Conservation (phyloP, 2,113 vertebrate genomes). For the Pterocles orientalis region DNA sequence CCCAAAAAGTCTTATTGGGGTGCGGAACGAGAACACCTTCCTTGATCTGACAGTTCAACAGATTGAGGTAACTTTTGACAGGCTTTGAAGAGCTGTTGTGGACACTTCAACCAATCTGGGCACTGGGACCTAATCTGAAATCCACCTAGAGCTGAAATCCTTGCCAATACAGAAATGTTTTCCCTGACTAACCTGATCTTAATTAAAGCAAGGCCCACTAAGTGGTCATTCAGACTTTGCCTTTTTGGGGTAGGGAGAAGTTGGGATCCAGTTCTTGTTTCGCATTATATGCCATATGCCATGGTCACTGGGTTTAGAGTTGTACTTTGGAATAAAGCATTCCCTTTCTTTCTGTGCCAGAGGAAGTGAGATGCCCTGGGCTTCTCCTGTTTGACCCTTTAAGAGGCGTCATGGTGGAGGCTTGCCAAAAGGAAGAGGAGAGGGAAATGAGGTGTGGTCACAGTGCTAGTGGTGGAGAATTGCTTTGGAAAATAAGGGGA, state of each 20-base stretch:
- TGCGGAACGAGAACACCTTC: conserved; percentile 96
- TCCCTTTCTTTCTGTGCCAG: accelerated
- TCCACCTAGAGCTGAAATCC: neutral
- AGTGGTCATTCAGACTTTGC: neutral
- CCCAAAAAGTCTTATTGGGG: conserved; percentile 95
- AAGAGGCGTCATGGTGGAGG: neutral
- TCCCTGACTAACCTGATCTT: neutral
- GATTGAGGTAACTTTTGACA: conserved; percentile 85
- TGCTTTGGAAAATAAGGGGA: neutral
- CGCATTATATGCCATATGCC: neutral
- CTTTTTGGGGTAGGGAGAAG: neutral
- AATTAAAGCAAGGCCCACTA: neutral
- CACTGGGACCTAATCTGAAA: neutral
- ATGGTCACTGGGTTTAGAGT: too few relatives aligned
- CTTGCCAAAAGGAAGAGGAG: neutral
- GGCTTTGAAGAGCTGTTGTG: neutral
- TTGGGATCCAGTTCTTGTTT: neutral
- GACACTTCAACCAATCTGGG: neutral
- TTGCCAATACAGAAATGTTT: neutral
- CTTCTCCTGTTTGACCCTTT: neutral
- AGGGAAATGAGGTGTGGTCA: neutral
- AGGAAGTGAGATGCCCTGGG: neutral
- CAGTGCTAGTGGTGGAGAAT: neutral
- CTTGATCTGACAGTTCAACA: conserved; percentile 96
- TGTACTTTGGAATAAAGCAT: neutral